Conservation (phyloP, 2,113 vertebrate genomes). For the Felis chaus region DNA sequence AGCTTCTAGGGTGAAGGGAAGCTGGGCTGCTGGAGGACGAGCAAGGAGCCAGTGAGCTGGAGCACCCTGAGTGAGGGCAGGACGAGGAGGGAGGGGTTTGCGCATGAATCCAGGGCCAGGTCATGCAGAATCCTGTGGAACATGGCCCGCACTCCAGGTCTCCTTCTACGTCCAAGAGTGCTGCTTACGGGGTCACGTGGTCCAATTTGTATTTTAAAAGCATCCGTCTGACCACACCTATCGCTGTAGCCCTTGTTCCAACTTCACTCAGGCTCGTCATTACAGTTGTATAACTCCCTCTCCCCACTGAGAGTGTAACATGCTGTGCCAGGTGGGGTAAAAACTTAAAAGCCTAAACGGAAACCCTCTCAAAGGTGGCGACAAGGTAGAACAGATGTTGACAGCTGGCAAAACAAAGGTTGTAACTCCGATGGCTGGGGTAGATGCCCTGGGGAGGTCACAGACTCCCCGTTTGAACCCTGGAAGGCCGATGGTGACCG, state of each 20-base stretch:
- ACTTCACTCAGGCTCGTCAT: neutral
- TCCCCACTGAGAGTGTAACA: neutral
- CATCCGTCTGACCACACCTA: neutral
- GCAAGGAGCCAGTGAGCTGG: too few species aligned
- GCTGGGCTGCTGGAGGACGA: neutral
- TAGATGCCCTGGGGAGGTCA: neutral
- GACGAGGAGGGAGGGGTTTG: neutral
- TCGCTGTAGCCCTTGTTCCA: rapidly evolving
- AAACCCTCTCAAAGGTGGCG: neutral
- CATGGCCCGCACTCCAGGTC: neutral
- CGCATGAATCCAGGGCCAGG: neutral
- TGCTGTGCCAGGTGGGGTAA: rapidly evolving
- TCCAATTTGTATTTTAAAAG: neutral
- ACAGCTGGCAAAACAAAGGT: neutral
- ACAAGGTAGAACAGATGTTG: neutral
- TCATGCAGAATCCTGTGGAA: neutral
- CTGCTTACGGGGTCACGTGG: neutral
- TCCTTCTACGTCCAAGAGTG: neutral
- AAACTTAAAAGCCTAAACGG: neutral
- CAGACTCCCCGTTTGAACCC: too few species aligned
- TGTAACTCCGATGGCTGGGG: neutral
- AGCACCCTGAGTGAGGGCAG: neutral
- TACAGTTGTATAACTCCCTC: neutral
- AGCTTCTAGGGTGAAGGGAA: neutral
- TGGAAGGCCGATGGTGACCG: neutral